Percentiles rank a stretch among this genome's conserved stretches.
These are phyloP conservation scores for Psettodes erumei DNA, from an alignment of 2,113 vertebrate species.

Conservation along the genomic window DNA sequence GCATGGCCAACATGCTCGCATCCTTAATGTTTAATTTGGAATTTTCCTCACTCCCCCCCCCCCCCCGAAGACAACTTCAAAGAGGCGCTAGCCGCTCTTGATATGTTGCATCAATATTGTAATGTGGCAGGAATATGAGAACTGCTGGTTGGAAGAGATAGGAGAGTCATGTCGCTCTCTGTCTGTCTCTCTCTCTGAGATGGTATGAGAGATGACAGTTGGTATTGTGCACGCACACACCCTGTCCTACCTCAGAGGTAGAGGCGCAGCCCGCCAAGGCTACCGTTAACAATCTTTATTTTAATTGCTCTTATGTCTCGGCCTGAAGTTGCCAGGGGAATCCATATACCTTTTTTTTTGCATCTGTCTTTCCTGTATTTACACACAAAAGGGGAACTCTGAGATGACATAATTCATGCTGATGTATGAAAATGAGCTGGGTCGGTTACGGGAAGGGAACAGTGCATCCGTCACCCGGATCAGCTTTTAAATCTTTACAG, in stretches of 20 bases:
- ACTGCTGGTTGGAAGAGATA: conserved; percentile 82
- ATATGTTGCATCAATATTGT: conserved; percentile 87
- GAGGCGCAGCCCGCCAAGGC: conserved; percentile 36
- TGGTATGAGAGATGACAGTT: conserved; percentile 69
- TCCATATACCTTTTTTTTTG: neutral
- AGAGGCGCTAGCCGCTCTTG: conserved; percentile 82
- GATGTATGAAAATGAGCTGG: conserved; percentile 66
- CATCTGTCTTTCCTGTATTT: conserved; percentile 44
- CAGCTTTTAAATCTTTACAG: conserved; percentile 7
- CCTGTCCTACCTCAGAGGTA: conserved; percentile 51
- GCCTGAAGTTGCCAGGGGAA: conserved; percentile 26
- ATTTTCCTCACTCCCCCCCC: conserved; percentile 80
- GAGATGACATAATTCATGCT: conserved; percentile 50
- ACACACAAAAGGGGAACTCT: conserved; percentile 66
- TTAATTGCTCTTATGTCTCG: conserved; percentile 44
- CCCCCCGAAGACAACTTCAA: conserved; percentile 85
- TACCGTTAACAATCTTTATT: conserved; percentile 49
- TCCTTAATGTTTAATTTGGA: conserved; percentile 87
- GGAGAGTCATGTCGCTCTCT: conserved; percentile 75
- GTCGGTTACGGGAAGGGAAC: conserved; percentile 42
- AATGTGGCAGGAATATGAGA: conserved; percentile 83
- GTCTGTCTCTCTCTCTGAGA: conserved; percentile 70
- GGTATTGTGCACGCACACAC: conserved; percentile 37
- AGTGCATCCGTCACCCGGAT: conserved; percentile 39
- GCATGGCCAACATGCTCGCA: conserved; percentile 82